Evolutionary conservation across 2,113 vertebrate genomes (phyloP).

Genomic region (Himantopus leucocephalus): DNA sequence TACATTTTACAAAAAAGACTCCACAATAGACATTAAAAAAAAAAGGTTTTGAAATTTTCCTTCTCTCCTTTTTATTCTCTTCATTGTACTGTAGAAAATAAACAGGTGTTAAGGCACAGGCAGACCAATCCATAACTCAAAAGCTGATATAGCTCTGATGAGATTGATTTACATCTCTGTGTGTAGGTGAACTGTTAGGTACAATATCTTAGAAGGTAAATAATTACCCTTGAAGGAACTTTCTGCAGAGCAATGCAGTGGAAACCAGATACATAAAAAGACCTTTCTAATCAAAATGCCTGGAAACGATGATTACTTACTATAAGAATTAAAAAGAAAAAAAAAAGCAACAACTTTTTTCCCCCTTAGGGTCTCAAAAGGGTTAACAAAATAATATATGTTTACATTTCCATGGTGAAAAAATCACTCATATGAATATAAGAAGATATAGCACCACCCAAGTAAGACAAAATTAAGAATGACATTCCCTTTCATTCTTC

Average conservation of each 20-base stretch:
- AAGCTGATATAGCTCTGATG: background rate
- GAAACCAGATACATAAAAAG: background rate
- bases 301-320: background rate
- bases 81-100: background rate
- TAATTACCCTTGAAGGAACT: background rate
- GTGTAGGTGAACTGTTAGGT: background rate
- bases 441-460: background rate
- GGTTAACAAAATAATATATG: background rate
- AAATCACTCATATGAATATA: background rate
- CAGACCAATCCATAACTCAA: background rate
- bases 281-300: background rate
- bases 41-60: background rate
- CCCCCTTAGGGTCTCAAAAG: background rate
- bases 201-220: background rate
- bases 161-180: background rate
- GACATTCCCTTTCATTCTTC: background rate
- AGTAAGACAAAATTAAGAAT: background rate
- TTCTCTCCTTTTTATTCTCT: background rate
- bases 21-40: background rate
- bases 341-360: no score
- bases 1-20: background rate
- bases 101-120: background rate
- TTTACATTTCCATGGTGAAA: background rate
- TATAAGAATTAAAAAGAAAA: background rate
- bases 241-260: background rate